These are phyloP conservation scores for Hermetia illucens DNA, from an alignment of 1,140 invertebrate genomes.

Conservation along the genomic window DNA sequence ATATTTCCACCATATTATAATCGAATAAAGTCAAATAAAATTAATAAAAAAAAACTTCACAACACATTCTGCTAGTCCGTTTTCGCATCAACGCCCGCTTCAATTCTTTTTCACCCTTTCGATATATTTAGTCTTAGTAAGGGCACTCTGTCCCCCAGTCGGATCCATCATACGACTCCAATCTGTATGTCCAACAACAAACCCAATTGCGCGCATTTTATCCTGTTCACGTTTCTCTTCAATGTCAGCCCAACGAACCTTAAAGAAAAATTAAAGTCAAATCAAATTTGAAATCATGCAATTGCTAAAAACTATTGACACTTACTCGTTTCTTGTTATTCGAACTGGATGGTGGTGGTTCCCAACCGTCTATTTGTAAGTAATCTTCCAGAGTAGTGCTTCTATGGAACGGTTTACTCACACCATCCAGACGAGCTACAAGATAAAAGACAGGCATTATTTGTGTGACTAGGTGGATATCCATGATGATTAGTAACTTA, in stretches of 20 bases:
- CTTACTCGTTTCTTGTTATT: slow-evolving; percentile 82
- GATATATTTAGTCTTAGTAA: slow-evolving; percentile 91
- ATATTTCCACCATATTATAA: too few species aligned
- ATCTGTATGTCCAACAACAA: slow-evolving; percentile 88
- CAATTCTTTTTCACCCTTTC: slow-evolving; percentile 32
- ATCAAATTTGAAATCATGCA: background rate
- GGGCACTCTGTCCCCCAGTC: slow-evolving; percentile 67
- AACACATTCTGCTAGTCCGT: too few species aligned
- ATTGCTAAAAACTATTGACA: slow-evolving; percentile 9
- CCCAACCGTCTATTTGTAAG: slow-evolving; percentile 72
- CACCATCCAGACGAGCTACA: slow-evolving; percentile 81
- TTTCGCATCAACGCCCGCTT: too few species aligned
- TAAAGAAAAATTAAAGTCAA: slow-evolving; percentile 13
- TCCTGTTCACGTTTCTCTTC: slow-evolving; percentile 81
- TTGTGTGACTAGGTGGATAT: too few species aligned
- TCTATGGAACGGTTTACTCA: slow-evolving; percentile 42
- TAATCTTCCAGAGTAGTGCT: slow-evolving; percentile 74
- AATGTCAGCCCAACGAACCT: slow-evolving; percentile 96
- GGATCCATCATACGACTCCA: slow-evolving; percentile 91
- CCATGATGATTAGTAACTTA: too few species aligned
- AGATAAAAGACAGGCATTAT: slow-evolving; percentile 29
- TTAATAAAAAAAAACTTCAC: too few species aligned
- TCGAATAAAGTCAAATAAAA: too few species aligned
- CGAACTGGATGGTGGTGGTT: slow-evolving; percentile 33
- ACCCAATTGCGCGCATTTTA: slow-evolving; percentile 83